Conservation (phyloP, 2,888 invertebrate genomes). For the Orthosia gothica region DNA sequence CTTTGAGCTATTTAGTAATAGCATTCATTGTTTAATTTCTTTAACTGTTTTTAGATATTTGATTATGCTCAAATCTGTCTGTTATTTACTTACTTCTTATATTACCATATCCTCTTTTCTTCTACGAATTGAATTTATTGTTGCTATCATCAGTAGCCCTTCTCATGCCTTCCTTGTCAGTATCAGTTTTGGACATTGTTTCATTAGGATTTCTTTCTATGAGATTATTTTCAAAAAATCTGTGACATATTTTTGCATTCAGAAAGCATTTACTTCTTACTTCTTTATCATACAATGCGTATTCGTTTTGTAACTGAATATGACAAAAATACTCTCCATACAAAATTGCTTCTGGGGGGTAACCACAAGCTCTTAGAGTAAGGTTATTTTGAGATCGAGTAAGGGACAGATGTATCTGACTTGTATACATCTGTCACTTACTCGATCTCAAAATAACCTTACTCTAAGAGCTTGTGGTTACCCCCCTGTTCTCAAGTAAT, state of each 20-base stretch:
- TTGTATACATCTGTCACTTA: too few relatives aligned
- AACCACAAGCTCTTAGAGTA: too few relatives aligned
- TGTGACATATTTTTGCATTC: not conserved
- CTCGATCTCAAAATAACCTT: too few relatives aligned
- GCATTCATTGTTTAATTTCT: too few relatives aligned
- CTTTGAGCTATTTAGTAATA: not conserved
- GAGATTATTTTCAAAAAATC: not conserved
- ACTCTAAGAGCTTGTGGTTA: too few relatives aligned
- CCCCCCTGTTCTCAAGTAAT: constrained; percentile 25
- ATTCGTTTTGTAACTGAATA: too few relatives aligned
- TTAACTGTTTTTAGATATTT: not conserved
- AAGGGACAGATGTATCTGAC: too few relatives aligned
- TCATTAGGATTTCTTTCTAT: not conserved
- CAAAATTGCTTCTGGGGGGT: too few relatives aligned
- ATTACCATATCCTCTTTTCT: not conserved
- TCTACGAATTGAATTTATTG: not conserved
- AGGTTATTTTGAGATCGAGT: too few relatives aligned
- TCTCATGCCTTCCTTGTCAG: not conserved
- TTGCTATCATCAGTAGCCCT: too few relatives aligned
- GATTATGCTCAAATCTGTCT: not conserved
- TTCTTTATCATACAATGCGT: too few relatives aligned
- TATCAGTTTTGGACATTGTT: not conserved
- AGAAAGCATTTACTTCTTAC: not conserved
- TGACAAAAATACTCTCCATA: not conserved
- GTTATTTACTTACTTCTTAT: not conserved